Conservation (phyloP, 2,888 invertebrate genomes). For the Petrolisthes cinctipes region DNA sequence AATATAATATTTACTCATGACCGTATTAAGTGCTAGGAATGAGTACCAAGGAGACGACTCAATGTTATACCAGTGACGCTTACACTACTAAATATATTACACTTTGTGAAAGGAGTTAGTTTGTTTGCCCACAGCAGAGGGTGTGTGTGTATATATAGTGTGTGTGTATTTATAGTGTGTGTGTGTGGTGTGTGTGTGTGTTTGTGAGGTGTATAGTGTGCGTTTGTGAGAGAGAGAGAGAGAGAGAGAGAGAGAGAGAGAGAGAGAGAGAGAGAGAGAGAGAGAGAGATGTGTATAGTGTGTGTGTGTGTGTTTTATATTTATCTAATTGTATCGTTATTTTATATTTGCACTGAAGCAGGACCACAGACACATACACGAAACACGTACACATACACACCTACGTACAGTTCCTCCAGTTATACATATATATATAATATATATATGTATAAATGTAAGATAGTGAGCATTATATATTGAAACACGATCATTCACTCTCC, state of each 20-base stretch:
- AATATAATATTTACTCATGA: not conserved
- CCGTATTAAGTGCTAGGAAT: not conserved
- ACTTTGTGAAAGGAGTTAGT: not conserved
- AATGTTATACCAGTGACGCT: no score
- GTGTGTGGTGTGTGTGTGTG: not conserved
- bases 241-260: conserved; percentile 33
- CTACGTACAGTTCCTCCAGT: no score
- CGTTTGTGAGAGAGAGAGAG: conserved; percentile 1
- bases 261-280: conserved; percentile 38
- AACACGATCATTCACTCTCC: no score
- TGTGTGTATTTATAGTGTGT: not conserved
- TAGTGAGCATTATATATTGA: no score
- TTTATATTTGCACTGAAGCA: no score
- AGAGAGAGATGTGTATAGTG: not conserved
- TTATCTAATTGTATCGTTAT: not conserved
- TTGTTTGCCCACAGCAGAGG: no score
- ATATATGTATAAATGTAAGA: no score
- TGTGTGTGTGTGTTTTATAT: not conserved
- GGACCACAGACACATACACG: no score
- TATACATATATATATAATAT: no score
- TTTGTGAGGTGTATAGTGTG: not conserved
- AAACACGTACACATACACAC: no score
- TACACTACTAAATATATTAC: no score
- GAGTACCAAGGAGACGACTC: not conserved
- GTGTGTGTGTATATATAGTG: no score